Conservation (phyloP, 2,888 invertebrate genomes). For the Maniola hyperantus region DNA sequence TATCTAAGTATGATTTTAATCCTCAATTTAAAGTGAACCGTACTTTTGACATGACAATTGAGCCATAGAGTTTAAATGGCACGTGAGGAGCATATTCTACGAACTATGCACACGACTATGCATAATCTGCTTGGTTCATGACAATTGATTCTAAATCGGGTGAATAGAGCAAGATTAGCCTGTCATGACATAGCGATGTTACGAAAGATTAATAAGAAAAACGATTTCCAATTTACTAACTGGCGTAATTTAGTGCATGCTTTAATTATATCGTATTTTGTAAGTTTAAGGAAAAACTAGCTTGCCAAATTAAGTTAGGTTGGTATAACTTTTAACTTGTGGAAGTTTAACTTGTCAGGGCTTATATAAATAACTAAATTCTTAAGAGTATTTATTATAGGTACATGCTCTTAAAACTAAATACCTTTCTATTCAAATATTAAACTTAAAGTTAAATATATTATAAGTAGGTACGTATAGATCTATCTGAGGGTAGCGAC, state of each 20-base stretch:
- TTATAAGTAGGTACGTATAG: too few species aligned
- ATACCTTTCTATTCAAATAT: background rate
- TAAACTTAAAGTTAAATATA: background rate
- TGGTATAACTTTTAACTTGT: too few species aligned
- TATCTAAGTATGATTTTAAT: too few species aligned
- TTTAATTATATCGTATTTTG: conserved; percentile 15
- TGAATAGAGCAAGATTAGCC: conserved; percentile 27
- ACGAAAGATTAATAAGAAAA: conserved; percentile 19
- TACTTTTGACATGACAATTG: too few species aligned
- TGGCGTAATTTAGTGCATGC: conserved; percentile 17
- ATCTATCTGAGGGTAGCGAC: too few species aligned
- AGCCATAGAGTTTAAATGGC: too few species aligned
- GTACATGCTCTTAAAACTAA: too few species aligned
- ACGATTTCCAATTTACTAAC: conserved; percentile 7
- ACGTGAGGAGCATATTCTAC: too few species aligned
- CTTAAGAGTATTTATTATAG: too few species aligned
- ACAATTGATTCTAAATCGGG: conserved; percentile 33
- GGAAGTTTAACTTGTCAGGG: background rate
- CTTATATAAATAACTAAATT: background rate
- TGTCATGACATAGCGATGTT: conserved; percentile 22
- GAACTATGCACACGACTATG: too few species aligned
- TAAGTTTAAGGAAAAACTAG: background rate
- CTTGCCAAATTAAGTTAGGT: background rate
- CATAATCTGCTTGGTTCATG: conserved; percentile 33
- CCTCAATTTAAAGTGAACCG: too few species aligned